Evolutionary conservation across 1,140 invertebrate species (phyloP).

Genomic region (Hypothenemus hampei): DNA sequence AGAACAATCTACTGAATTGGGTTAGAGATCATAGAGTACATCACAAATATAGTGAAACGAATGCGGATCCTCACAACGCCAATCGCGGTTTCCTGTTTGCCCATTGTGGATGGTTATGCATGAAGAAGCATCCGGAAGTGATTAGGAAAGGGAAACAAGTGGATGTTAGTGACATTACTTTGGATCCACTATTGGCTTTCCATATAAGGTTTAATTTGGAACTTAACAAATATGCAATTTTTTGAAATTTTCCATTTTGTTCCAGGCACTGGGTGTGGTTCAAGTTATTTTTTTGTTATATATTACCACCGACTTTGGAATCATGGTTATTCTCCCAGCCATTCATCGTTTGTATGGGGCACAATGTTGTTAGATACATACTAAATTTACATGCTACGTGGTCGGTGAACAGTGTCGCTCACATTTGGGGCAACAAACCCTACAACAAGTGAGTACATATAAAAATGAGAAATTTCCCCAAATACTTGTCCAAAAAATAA

Average conservation of each 20-base stretch:
- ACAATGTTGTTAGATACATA: constrained; percentile 60
- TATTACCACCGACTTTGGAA: constrained; percentile 54
- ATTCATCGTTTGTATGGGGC: constrained; percentile 44
- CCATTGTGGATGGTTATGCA: constrained; percentile 69
- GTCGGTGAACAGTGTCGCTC: constrained; percentile 84
- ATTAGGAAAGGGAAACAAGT: constrained; percentile 56
- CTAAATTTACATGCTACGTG: constrained; percentile 75
- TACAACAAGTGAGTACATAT: constrained; percentile 56
- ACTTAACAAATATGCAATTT: too few species aligned
- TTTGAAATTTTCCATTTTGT: neutral
- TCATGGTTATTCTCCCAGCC: constrained; percentile 50
- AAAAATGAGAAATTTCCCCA: too few species aligned
- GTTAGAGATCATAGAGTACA: constrained; percentile 84
- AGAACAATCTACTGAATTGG: constrained; percentile 71
- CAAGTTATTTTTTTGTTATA: constrained; percentile 68
- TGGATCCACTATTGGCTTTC: constrained; percentile 59
- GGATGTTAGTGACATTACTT: constrained; percentile 58
- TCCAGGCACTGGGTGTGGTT: constrained; percentile 65
- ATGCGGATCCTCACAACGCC: constrained; percentile 69
- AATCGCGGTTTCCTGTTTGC: constrained; percentile 67
- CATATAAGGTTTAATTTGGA: constrained; percentile 51
- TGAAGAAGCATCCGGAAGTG: constrained; percentile 63
- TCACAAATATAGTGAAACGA: constrained; percentile 71
- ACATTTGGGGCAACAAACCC: constrained; percentile 66
- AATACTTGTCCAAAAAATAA: neutral